These are phyloP conservation scores for Mallotus villosus DNA, from an alignment of 2,797 vertebrate genomes.

Conservation along the genomic window DNA sequence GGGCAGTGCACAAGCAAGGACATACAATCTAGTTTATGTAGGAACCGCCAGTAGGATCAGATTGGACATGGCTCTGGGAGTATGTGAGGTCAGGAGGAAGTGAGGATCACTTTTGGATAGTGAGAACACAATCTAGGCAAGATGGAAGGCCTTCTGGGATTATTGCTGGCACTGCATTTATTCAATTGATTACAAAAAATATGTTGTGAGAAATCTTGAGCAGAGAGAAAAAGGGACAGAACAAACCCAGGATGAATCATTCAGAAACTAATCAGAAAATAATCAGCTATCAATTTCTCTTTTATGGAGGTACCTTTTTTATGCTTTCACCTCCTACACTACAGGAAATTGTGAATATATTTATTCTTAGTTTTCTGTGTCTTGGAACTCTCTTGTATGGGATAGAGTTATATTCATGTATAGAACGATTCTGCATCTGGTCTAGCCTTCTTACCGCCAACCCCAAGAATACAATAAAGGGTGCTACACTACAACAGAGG, in stretches of 20 bases:
- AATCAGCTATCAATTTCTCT: slow-evolving; percentile 66
- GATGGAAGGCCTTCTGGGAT: slow-evolving; percentile 60
- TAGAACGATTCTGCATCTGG: slow-evolving; percentile 80
- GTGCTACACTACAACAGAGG: slow-evolving; percentile 57
- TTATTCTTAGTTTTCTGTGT: slow-evolving; percentile 83
- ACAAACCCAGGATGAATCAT: slow-evolving; percentile 23
- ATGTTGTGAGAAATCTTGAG: slow-evolving; percentile 66
- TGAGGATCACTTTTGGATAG: slow-evolving; percentile 26
- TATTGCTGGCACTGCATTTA: slow-evolving; percentile 54
- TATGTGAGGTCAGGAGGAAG: slow-evolving; percentile 24
- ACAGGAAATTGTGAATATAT: slow-evolving; percentile 83
- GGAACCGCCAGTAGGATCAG: slow-evolving; percentile 45
- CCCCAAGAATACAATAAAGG: slow-evolving; percentile 76
- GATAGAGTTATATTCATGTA: slow-evolving; percentile 81
- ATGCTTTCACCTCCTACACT: slow-evolving; percentile 73
- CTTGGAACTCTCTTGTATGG: slow-evolving; percentile 76
- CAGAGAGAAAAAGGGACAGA: slow-evolving; percentile 51
- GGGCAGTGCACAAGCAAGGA: slow-evolving; percentile 51
- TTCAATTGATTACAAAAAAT: slow-evolving; percentile 62
- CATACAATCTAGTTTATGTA: slow-evolving; percentile 29
- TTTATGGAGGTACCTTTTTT: slow-evolving; percentile 73
- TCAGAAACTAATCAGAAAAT: slow-evolving; percentile 28
- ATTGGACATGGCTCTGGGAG: slow-evolving; percentile 29
- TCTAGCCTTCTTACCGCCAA: slow-evolving; percentile 77
- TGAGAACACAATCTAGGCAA: slow-evolving; percentile 27